Evolutionary conservation across 2,797 vertebrate genomes (phyloP).

Genomic region (Balearica regulorum): DNA sequence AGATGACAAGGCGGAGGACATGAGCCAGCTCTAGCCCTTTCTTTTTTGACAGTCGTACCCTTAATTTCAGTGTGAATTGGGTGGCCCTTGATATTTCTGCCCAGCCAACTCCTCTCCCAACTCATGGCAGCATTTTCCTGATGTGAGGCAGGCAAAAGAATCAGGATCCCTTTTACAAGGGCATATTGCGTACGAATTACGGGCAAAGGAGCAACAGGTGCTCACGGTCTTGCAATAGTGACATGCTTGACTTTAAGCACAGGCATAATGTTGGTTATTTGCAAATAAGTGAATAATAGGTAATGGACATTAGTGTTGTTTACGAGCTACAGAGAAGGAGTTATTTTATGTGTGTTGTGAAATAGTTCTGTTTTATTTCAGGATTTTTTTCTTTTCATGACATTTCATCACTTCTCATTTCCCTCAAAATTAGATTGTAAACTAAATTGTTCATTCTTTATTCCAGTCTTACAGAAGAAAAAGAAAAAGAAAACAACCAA

Average conservation of each 20-base stretch:
- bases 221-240: background rate
- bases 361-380: slow-evolving; percentile 58
- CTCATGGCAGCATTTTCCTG: background rate
- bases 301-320: background rate
- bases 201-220: background rate
- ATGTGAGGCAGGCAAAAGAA: background rate
- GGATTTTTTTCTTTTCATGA: slow-evolving; percentile 21
- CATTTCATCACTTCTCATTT: slow-evolving; percentile 64
- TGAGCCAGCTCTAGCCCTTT: background rate
- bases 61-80: background rate
- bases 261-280: background rate
- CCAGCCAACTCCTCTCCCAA: background rate
- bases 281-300: slow-evolving; percentile 21
- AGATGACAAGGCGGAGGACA: background rate
- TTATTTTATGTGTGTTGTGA: slow-evolving; percentile 13
- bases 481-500: too few species aligned
- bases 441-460: slow-evolving; percentile 44
- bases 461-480: background rate
- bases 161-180: background rate
- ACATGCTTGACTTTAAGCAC: background rate
- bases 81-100: background rate
- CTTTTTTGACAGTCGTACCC: background rate
- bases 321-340: background rate
- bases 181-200: background rate
- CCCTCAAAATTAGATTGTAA: slow-evolving; percentile 59